Evolutionary conservation across 2,113 vertebrate species (phyloP).

Genomic region (Pitta sordida): DNA sequence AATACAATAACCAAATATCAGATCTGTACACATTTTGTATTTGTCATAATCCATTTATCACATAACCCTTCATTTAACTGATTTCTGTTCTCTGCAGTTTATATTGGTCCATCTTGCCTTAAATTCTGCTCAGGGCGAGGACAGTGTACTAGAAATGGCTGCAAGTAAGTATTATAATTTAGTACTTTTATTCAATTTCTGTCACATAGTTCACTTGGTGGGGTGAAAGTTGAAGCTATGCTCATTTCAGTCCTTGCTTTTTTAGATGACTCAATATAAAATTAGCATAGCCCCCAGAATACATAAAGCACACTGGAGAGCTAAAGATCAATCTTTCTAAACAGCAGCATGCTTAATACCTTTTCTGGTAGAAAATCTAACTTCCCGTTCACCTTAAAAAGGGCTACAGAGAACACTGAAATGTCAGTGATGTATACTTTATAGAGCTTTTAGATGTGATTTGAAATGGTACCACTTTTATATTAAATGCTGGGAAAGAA

Average conservation of each 20-base stretch:
- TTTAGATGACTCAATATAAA: constrained; percentile 16
- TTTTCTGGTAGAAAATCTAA: neutral
- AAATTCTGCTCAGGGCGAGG: constrained; percentile 96
- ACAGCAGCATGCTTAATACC: neutral
- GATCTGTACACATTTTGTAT: neutral
- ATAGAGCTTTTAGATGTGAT: neutral
- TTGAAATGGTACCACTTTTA: neutral
- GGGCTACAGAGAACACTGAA: neutral
- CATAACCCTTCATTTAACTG: neutral
- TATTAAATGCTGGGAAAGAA: neutral
- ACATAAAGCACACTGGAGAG: neutral
- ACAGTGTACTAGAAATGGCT: constrained; percentile 92
- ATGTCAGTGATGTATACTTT: neutral
- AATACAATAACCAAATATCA: neutral
- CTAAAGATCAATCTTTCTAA: constrained; percentile 32
- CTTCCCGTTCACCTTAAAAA: neutral
- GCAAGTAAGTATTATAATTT: constrained; percentile 85
- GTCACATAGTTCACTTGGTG: neutral
- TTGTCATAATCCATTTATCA: neutral
- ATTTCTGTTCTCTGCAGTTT: constrained; percentile 80
- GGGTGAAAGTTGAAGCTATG: constrained; percentile 3
- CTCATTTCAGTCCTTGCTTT: neutral
- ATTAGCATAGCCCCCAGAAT: neutral
- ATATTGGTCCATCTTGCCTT: constrained; percentile 93
- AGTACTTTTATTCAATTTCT: neutral